phyloP scores from a whole-genome alignment of 2,888 invertebrate species.

The Baccha elongata region DNA sequence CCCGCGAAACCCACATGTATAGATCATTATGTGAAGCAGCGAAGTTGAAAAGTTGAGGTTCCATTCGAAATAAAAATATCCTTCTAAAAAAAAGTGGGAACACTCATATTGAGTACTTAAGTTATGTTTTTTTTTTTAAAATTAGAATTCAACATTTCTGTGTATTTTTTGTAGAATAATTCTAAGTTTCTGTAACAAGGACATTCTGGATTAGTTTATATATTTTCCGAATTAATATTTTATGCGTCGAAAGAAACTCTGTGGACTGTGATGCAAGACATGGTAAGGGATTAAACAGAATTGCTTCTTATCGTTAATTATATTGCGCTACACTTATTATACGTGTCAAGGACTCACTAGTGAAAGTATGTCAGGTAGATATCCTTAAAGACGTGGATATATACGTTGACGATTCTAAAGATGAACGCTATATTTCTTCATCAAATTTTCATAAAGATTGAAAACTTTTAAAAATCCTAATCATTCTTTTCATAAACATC shows the following conservation, averaged over 20 bases:
- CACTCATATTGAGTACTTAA: no score
- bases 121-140: no score
- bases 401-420: no score
- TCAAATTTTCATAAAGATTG: neutral
- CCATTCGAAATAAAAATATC: no score
- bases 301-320: neutral
- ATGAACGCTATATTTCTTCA: neutral
- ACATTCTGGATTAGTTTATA: conserved; percentile 42
- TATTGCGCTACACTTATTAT: neutral
- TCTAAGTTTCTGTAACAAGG: conserved; percentile 42
- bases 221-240: conserved; percentile 55
- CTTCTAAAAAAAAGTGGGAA: no score
- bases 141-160: neutral
- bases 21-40: no score
- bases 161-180: conserved; percentile 5
- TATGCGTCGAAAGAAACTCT: neutral
- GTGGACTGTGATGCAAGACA: neutral
- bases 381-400: no score
- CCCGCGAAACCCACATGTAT: no score
- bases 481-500: no score
- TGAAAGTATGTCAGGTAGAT: no score
- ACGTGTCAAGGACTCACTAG: neutral
- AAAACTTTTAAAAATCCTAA: neutral
- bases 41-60: no score
- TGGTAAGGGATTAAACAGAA: neutral